Base-by-base conservation (phyloP, 2,888 invertebrate genomes). In the Dryobotodes eremita region DNA sequence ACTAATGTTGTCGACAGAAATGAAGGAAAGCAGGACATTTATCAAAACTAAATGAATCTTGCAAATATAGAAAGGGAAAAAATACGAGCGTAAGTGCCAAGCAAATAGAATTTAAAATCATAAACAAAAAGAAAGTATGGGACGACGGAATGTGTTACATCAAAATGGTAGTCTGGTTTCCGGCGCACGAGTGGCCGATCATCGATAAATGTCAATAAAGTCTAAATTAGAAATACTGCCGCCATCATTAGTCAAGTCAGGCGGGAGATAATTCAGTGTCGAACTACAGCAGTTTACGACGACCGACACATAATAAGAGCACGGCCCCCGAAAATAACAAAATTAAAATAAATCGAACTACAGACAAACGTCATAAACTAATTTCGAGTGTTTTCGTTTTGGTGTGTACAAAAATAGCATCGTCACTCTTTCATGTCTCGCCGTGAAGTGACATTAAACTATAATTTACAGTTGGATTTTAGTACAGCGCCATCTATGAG, bases 311-410 rank as follows among this genome's bases (percentile, higher is more conserved):
- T 94, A 96, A 96, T 95, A 96, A 96, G 95, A 95, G 92, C 73
- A 85, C 91, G 89, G 93, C 92, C 94, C 94, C 94, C 94, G 92
- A 96, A 97, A 96, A 96, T 96, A 96, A 96, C 96, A 95, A 95
- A 96, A 96, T 96, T 95, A 96, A 97, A 96, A 96, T 96, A 96
- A 96, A 96, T 97, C 96, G 96, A 97, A 96, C 96, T 95, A 95
- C 96, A 95, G 96, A 95, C 96, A 96, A 95, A 95, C 96, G 96
- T 96, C 96, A 97, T 97, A 97, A 96, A 97, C 96, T 96, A 96
- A 96, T 96, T 97, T 96, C 96, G 96, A 96, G 93, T 95, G 96
- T 96, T 96, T 96, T 96, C 96, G 94, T 96, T 96, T 96, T 96
- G 95, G 94, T 94, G 91, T 91, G 91, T 91, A 94, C 96, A 94